These are phyloP conservation scores for Germaria angustata DNA, from an alignment of 2,888 invertebrate genomes.

Conservation along the genomic window DNA sequence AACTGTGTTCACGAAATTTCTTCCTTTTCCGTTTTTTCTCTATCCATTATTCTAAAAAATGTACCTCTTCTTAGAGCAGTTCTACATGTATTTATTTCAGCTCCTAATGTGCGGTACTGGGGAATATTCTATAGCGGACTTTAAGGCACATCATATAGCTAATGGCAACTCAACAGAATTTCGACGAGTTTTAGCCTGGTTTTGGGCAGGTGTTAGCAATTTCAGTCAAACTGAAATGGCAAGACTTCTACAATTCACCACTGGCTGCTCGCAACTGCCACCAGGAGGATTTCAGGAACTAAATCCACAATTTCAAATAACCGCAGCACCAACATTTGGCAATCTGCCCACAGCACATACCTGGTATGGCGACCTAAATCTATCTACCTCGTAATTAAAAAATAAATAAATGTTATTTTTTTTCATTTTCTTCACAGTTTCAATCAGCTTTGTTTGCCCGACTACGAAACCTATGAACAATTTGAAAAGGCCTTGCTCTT, in stretches of 20 bases:
- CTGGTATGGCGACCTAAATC: slow-evolving; percentile 84
- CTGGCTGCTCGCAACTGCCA: slow-evolving; percentile 94
- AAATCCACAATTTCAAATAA: slow-evolving; percentile 94
- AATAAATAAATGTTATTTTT: not conserved
- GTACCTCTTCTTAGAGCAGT: too few species aligned
- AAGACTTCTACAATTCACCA: slow-evolving; percentile 93
- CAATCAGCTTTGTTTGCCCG: slow-evolving; percentile 96
- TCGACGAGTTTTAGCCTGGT: slow-evolving; percentile 91
- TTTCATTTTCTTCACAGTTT: slow-evolving; percentile 83
- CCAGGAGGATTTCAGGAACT: slow-evolving; percentile 94
- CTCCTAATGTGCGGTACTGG: slow-evolving; percentile 95
- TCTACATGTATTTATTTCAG: slow-evolving; percentile 82
- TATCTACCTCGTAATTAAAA: not conserved
- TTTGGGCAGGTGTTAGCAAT: slow-evolving; percentile 93
- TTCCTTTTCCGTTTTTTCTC: too few species aligned
- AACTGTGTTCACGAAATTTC: too few species aligned
- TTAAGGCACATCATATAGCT: slow-evolving; percentile 92
- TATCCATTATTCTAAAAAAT: too few species aligned
- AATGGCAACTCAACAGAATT: slow-evolving; percentile 91
- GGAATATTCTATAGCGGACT: slow-evolving; percentile 93
- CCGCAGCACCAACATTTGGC: slow-evolving; percentile 93
- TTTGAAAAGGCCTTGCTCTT: slow-evolving; percentile 93
- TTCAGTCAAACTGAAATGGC: slow-evolving; percentile 96
- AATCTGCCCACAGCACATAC: slow-evolving; percentile 96
- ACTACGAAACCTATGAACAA: slow-evolving; percentile 95